Evolutionary conservation across 2,888 invertebrate genomes (phyloP).

Genomic region (Cepaea hortensis): DNA sequence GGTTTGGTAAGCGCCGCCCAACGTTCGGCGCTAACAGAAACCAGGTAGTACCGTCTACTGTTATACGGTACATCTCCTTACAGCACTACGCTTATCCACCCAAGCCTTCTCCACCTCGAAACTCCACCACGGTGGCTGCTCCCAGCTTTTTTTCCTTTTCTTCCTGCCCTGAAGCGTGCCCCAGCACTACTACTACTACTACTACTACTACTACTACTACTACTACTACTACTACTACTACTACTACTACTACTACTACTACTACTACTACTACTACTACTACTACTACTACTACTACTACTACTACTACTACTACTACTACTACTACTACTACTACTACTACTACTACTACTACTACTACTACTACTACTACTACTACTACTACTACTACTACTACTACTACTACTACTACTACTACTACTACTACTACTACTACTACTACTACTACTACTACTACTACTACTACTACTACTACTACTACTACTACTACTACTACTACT

Average conservation of each 20-base stretch:
- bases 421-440: slow-evolving; percentile 38
- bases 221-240: slow-evolving; percentile 32
- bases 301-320: slow-evolving; percentile 39
- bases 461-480: slow-evolving; percentile 39
- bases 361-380: slow-evolving; percentile 30
- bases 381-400: slow-evolving; percentile 38
- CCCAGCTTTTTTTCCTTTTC: too few relatives aligned
- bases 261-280: slow-evolving; percentile 33
- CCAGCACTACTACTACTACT: slow-evolving; percentile 39
- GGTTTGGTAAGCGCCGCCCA: too few relatives aligned
- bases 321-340: slow-evolving; percentile 39
- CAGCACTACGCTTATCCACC: too few relatives aligned
- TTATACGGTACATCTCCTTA: too few relatives aligned
- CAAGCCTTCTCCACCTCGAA: too few relatives aligned
- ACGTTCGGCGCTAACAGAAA: too few relatives aligned
- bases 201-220: slow-evolving; percentile 35
- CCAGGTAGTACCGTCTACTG: too few relatives aligned
- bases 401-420: slow-evolving; percentile 35
- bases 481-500: slow-evolving; percentile 38
- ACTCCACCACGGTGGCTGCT: too few relatives aligned
- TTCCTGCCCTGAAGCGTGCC: too few relatives aligned
- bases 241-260: slow-evolving; percentile 38
- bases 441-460: slow-evolving; percentile 39
- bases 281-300: slow-evolving; percentile 39
- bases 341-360: slow-evolving; percentile 37